Conservation (phyloP, 2,113 vertebrate genomes). For the Physeter macrocephalus region DNA sequence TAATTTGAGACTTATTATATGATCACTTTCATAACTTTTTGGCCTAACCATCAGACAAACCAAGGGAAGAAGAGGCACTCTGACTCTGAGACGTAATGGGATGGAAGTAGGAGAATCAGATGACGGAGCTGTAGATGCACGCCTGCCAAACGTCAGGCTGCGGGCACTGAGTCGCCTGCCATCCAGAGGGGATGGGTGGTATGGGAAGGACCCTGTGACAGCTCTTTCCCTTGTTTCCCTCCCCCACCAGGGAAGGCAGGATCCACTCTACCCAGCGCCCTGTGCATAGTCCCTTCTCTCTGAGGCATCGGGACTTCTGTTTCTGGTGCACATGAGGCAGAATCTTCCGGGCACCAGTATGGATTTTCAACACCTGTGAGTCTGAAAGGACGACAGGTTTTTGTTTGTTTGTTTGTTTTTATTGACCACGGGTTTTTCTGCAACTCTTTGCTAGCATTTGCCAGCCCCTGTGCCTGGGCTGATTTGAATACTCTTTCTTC, state of each 20-base stretch:
- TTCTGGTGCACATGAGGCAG: neutral
- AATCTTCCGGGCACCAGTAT: neutral
- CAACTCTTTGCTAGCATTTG: slow-evolving; percentile 58
- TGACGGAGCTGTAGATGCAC: no score
- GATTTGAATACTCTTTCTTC: neutral
- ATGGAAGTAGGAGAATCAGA: no score
- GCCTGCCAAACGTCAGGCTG: no score
- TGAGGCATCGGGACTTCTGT: neutral
- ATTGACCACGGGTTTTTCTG: neutral
- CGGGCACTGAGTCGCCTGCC: no score
- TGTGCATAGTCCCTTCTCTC: neutral
- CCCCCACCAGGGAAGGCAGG: neutral
- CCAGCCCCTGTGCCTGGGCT: slow-evolving; percentile 59
- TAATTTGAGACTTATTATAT: neutral
- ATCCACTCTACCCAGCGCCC: neutral
- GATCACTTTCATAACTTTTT: neutral
- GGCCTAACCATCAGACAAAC: neutral
- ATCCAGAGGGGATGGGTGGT: neutral
- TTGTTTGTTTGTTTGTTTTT: neutral
- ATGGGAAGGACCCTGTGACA: neutral
- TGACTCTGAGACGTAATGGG: no score
- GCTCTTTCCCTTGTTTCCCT: neutral
- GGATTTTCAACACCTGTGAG: slow-evolving; percentile 53
- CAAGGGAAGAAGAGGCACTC: neutral
- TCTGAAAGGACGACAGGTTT: neutral